Conservation (phyloP, 2,113 vertebrate genomes). For the Atherinomorus stipes region DNA sequence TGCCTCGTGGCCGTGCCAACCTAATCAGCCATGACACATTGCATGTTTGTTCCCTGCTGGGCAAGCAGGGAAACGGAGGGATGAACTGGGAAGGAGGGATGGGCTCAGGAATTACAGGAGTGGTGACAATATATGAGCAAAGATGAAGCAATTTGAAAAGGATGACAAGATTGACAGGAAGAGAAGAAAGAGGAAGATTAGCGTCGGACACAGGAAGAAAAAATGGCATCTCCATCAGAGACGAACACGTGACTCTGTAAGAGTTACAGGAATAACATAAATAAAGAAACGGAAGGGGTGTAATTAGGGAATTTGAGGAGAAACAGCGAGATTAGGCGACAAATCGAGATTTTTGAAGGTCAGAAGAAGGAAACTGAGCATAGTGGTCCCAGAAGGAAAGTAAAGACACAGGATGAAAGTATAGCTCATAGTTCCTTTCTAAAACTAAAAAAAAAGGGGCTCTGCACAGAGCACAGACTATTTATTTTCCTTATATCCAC, state of each 20-base stretch:
- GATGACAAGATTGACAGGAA: constrained; percentile 12
- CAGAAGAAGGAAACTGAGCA: neutral
- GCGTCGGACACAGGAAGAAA: neutral
- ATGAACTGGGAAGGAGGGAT: constrained; percentile 26
- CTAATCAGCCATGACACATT: constrained; percentile 67
- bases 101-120: constrained; percentile 52
- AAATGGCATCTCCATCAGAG: neutral
- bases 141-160: constrained; percentile 19
- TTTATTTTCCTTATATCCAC: no score
- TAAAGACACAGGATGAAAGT: neutral
- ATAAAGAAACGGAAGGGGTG: neutral
- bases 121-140: constrained; percentile 25
- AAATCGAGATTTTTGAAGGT: constrained; percentile 6
- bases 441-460: no score
- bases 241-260: no score
- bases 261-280: neutral
- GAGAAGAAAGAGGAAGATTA: constrained; percentile 32
- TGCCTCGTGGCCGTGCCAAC: constrained; percentile 54
- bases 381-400: neutral
- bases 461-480: no score
- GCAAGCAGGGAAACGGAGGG: constrained; percentile 24
- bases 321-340: no score
- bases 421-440: neutral
- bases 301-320: neutral
- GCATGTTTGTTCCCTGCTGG: constrained; percentile 32